Evolutionary conservation across 2,797 vertebrate genomes (phyloP).

Genomic region (Erethizon dorsatum): DNA sequence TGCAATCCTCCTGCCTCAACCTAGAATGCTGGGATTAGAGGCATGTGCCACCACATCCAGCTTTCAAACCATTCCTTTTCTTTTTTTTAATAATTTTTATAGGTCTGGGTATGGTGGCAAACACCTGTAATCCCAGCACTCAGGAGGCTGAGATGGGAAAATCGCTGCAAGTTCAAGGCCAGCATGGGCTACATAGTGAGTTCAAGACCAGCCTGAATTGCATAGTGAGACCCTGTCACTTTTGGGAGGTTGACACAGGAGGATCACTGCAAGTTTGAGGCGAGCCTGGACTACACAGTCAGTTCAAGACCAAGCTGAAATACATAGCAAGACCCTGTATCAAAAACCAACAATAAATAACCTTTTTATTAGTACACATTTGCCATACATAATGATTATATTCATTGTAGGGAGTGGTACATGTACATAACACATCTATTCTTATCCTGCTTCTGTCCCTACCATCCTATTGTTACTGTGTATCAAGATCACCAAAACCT

Average conservation of each 20-base stretch:
- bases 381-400: not conserved
- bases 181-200: not conserved
- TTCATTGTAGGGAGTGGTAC: not conserved
- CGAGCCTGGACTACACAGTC: not conserved
- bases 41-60: not conserved
- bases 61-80: not conserved
- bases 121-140: not conserved
- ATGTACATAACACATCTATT: not conserved
- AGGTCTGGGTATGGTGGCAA: not conserved
- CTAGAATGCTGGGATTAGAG: not conserved
- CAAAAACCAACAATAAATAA: not conserved
- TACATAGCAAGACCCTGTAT: not conserved
- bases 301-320: too few relatives aligned
- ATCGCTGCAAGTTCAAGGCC: not conserved
- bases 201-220: not conserved
- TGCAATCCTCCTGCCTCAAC: not conserved
- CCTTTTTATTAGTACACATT: not conserved
- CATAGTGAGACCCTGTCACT: not conserved
- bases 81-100: not conserved
- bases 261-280: not conserved
- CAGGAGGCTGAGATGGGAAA: not conserved
- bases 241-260: not conserved
- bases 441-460: not conserved
- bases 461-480: not conserved
- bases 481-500: not conserved